Evolutionary conservation across 2,888 invertebrate species (phyloP), one percentile per base, ranked within the genome.

Genomic region (Andrena minutula): DNA sequence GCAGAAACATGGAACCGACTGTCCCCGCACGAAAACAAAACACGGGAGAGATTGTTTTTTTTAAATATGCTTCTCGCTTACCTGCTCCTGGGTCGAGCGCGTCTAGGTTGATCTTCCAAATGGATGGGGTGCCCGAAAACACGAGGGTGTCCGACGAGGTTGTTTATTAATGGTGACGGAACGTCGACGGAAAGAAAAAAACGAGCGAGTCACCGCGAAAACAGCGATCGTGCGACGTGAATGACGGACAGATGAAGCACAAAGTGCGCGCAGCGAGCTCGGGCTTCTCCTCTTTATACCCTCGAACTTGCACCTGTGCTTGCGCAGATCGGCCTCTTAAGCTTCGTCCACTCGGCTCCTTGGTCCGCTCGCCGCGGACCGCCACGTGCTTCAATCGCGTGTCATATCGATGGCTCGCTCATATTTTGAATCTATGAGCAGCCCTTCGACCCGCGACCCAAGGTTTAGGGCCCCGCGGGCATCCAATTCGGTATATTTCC

Each of bases 261-360:
- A 92, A 92, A 92, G 89, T 92, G 92, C 91, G 90, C 91, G 90
- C 89, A 85, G 89, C 84, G 89, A 87, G 90, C 89, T 84, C 88
- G 89, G 85, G 90, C 90, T 90, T 89, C 92, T 89, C 89, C 91
- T 89, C 91, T 92, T 92, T 92, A 92, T 92, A 92, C 91, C 90
- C 90, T 88, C 90, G 90, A 91, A 90, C 89, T 91, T 91, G 89
- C 89, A 92, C 92, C 91, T 92, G 92, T 92, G 91, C 92, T 91
- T 92, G 92, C 92, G 92, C 92, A 92, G 88, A 88, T 76, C 86
- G 85, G 82, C 74, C 83, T 71, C 81, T 80, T 84, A 83, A 85
- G 80, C 85, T 75, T 73, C 82, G 64, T 70, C 75, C 87, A 68
- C 77, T 79, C 65, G 74, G 76, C 80, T 78, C 77, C 76, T 79